Evolutionary conservation across 2,113 vertebrate genomes (phyloP), one percentile per base, ranked within the genome.

Genomic region (Ardeotis arabs): DNA sequence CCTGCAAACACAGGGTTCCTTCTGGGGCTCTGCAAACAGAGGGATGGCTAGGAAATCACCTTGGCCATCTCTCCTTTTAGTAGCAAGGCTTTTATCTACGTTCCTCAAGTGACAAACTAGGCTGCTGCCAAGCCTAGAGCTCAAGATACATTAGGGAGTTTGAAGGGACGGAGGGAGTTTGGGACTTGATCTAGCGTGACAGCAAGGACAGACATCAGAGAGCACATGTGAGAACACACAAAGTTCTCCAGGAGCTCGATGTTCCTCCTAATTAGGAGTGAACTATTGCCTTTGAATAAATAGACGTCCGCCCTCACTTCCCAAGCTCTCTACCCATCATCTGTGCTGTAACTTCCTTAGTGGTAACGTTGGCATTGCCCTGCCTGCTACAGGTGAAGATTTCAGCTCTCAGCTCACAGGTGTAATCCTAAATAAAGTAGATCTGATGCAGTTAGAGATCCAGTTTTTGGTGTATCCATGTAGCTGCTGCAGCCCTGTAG

Each of bases 1-100:
- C 14, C 22, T 4, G 1, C 2, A 12, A 33, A 29, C 0, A 16
- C 1, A 1, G 45, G 53, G 1, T 5, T 87, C 33, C 33, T 27
- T 20, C 74, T 11, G 17, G 4, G 16, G 33, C 66, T 24, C 53
- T 27, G 53, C 31, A 3, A 6, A 7, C 18, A 13, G 49, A 15
- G 28, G 33, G 49, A 6, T 37, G 67, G 33, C 44, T 68, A 49
- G 66, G 47, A 62, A 68, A n/a, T 73, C 28, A 3, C 6, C 49
- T 49, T 12, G 13, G 17, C 8, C 47, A 39, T 15, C 22, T 58
- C 25, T 28, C 19, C 29, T 39, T 41, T 9, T 13, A 8, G 14
- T 1, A 50, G 6, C 0, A 20, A n/a, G 60, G 47, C 24, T 33
- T 33, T 84, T 45, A 33, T 6, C 37, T 9, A 2, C 0, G 1